phyloP scores from a whole-genome alignment of 2,888 invertebrate genomes.

The Entomobrya multifasciata region DNA sequence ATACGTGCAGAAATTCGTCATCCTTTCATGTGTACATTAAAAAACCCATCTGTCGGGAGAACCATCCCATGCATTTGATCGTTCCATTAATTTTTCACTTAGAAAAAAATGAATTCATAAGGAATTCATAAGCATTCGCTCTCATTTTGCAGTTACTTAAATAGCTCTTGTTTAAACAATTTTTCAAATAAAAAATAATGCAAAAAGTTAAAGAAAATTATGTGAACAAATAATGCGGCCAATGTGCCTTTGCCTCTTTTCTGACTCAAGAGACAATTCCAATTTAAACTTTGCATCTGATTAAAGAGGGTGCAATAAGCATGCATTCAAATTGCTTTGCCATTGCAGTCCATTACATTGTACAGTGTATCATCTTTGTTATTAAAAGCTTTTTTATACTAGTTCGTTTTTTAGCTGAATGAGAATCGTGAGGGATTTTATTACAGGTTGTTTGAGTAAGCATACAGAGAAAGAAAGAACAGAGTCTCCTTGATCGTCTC shows the following conservation, averaged over 20 bases:
- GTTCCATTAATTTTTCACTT: no score
- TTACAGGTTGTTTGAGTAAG: slow-evolving; percentile 58
- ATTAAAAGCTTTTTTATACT: slow-evolving; percentile 64
- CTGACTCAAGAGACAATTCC: slow-evolving; percentile 7
- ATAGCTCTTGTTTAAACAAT: neutral
- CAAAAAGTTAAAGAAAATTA: no score
- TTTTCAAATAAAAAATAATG: no score
- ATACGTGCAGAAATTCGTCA: neutral
- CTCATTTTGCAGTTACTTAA: neutral
- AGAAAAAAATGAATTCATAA: neutral
- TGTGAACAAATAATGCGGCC: no score
- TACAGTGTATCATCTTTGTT: slow-evolving; percentile 45
- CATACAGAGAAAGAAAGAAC: slow-evolving; percentile 50
- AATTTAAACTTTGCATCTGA: slow-evolving; percentile 5
- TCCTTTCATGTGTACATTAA: no score
- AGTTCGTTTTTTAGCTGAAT: slow-evolving; percentile 60
- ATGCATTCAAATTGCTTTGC: neutral
- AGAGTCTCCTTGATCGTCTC: slow-evolving; percentile 50
- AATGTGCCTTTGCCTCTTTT: no score
- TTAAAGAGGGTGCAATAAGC: slow-evolving; percentile 23
- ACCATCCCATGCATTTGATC: no score
- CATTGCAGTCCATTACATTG: slow-evolving; percentile 11
- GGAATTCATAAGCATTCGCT: neutral
- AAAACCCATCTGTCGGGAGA: slow-evolving; percentile 14
- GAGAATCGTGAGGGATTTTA: slow-evolving; percentile 66